Evolutionary conservation across 2,888 invertebrate species (phyloP), one percentile per base, ranked within the genome.

Genomic region (Sinhomidia bicolor): DNA sequence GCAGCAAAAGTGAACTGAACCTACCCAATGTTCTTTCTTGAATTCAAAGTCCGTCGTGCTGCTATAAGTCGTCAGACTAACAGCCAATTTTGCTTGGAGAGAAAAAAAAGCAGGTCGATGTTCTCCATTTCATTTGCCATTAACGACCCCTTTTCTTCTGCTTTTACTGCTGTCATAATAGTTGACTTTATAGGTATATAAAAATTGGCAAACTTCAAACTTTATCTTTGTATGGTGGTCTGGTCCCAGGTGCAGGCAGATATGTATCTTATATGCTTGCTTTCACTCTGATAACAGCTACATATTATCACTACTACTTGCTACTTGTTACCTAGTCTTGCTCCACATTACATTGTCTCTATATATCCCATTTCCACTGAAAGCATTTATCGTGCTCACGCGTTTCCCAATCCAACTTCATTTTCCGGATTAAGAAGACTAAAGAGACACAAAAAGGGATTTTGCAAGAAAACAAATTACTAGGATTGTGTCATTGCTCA

Each of bases 41-140:
- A n/a, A n/a, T n/a, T n/a, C n/a, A n/a, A n/a, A n/a, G n/a, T n/a
- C n/a, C n/a, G n/a, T n/a, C n/a, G n/a, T n/a, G n/a, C n/a, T n/a
- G n/a, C n/a, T n/a, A n/a, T n/a, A n/a, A n/a, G n/a, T n/a, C n/a
- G n/a, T n/a, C n/a, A n/a, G n/a, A n/a, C n/a, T n/a, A n/a, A n/a
- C n/a, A n/a, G n/a, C n/a, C n/a, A n/a, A n/a, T n/a, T n/a, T n/a
- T n/a, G n/a, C n/a, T n/a, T n/a, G n/a, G n/a, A n/a, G n/a, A n/a
- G n/a, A n/a, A n/a, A n/a, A n/a, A 26, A 29, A 65, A 65, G 7
- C 32, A 65, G 65, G 65, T 65, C 65, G 32, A 65, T 65, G 29
- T 65, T 65, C 65, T 65, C 32, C 65, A 20, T 57, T 32, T 32
- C 65, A n/a, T 60, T 57, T 60, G n/a, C 65, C 32, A 32, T 65